Conservation (phyloP, 2,113 vertebrate species). For the Gallinago paraguaiae region DNA sequence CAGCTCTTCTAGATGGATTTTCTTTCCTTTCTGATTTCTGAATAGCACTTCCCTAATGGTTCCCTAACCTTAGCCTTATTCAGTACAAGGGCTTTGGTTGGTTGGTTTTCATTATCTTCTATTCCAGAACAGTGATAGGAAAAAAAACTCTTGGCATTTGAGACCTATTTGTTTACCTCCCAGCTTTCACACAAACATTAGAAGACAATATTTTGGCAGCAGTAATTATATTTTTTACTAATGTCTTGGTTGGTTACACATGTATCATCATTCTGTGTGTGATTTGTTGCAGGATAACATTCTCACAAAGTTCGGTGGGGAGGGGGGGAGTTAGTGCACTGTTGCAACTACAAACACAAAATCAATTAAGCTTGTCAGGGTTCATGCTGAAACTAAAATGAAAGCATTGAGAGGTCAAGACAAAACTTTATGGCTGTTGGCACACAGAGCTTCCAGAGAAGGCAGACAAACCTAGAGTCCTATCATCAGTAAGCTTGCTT, state of each 20-base stretch:
- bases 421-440: neutral
- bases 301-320: neutral
- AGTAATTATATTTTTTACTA: neutral
- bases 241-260: neutral
- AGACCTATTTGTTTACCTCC: neutral
- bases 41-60: neutral
- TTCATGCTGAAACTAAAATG: neutral
- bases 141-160: neutral
- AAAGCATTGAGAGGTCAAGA: neutral
- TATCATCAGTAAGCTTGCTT: neutral
- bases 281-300: neutral
- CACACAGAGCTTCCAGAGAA: neutral
- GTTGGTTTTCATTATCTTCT: neutral
- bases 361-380: neutral
- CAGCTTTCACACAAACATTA: neutral
- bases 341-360: neutral
- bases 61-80: neutral
- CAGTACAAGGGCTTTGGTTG: neutral
- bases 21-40: slow-evolving; percentile 1
- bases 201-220: neutral
- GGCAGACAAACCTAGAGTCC: neutral
- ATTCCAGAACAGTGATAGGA: neutral
- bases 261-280: slow-evolving; percentile 4
- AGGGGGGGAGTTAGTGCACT: neutral
- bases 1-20: neutral